Evolutionary conservation across 2,797 vertebrate genomes (phyloP).

Genomic region (Acanthurus tractus): DNA sequence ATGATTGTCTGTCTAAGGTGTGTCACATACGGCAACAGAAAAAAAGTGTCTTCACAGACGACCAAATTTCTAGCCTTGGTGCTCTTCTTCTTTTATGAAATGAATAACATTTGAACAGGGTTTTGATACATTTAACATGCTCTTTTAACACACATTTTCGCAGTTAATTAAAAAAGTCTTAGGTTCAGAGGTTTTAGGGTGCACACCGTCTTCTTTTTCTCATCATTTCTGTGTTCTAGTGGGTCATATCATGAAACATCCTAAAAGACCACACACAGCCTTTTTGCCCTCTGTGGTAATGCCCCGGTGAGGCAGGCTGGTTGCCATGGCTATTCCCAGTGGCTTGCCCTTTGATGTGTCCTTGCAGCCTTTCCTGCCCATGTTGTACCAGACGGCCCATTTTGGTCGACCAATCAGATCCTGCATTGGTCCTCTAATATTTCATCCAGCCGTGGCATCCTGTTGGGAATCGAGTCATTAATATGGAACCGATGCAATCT

Average conservation of each 20-base stretch:
- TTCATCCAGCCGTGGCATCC: background rate
- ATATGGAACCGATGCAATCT: background rate
- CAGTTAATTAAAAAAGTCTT: conserved; percentile 12
- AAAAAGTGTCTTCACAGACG: background rate
- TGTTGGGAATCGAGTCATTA: background rate
- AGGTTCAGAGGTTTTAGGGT: conserved; percentile 1
- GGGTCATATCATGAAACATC: conserved; percentile 35
- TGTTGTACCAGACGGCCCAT: conserved; percentile 17
- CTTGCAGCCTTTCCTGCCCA: conserved; percentile 20
- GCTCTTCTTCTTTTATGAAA: background rate
- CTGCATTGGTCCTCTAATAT: background rate
- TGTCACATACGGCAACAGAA: background rate
- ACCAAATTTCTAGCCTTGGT: background rate
- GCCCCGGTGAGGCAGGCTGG: conserved; percentile 49
- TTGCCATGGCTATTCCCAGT: conserved; percentile 66
- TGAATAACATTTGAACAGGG: background rate
- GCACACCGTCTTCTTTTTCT: background rate
- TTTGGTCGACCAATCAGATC: conserved; percentile 25
- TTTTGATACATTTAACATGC: no score
- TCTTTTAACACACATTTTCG: no score
- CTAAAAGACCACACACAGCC: conserved; percentile 42
- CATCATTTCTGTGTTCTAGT: background rate
- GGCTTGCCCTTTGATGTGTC: conserved; percentile 62
- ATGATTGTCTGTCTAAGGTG: background rate
- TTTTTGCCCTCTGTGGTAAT: conserved; percentile 44